Percentiles rank a stretch among this genome's conserved stretches.
Evolutionary conservation across 2,888 invertebrate genomes (phyloP).

Genomic region (Limnephilus auricula): DNA sequence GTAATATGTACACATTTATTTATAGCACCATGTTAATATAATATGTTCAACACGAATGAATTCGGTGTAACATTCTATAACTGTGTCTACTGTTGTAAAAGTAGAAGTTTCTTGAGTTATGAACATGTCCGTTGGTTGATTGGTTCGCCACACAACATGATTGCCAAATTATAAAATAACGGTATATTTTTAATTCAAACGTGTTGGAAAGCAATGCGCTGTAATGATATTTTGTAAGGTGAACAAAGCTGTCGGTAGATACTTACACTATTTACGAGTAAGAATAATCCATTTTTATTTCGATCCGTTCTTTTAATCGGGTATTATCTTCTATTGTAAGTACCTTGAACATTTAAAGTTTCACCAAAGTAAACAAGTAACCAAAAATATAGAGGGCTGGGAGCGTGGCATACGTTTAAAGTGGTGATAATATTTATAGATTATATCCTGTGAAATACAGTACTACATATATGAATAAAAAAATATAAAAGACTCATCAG

Average conservation of each 20-base stretch:
- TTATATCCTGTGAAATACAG: background rate
- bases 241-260: background rate
- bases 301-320: background rate
- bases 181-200: constrained; percentile 45
- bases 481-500: background rate
- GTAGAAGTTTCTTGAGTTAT: constrained; percentile 13
- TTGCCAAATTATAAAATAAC: constrained; percentile 41
- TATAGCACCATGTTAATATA: background rate
- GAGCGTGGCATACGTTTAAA: background rate
- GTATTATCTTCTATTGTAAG: background rate
- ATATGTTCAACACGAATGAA: background rate
- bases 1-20: background rate
- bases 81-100: constrained; percentile 14
- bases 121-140: constrained; percentile 18
- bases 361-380: background rate
- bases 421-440: background rate
- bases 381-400: background rate
- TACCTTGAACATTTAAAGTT: background rate
- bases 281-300: background rate
- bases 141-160: constrained; percentile 12
- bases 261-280: no score
- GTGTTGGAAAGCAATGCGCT: constrained; percentile 23
- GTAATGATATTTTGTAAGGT: background rate
- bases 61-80: background rate
- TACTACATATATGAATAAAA: background rate